Evolutionary conservation across 2,888 invertebrate genomes (phyloP).

Genomic region (Syritta pipiens): DNA sequence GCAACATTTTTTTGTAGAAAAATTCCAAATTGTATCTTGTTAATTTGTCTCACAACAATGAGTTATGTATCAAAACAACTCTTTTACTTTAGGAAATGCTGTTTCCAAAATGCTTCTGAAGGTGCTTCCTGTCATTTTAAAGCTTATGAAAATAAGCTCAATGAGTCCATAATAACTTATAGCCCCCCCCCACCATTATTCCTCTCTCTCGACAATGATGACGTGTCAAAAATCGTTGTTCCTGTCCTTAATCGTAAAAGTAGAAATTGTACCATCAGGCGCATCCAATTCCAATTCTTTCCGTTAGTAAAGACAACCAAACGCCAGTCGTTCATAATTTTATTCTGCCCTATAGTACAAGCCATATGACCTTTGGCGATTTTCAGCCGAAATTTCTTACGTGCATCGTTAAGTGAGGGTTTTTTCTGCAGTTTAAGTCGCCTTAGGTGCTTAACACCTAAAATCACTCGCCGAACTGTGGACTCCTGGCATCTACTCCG

Average conservation of each 20-base stretch:
- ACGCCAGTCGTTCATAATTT: background rate
- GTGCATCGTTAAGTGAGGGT: background rate
- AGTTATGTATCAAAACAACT: constrained; percentile 47
- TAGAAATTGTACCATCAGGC: background rate
- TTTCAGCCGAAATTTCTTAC: background rate
- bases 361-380: background rate
- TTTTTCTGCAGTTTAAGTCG: background rate
- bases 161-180: constrained; percentile 44
- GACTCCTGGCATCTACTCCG: constrained; percentile 1
- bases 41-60: too few species aligned
- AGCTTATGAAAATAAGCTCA: constrained; percentile 18
- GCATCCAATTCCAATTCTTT: background rate
- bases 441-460: background rate
- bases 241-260: background rate
- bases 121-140: constrained; percentile 20
- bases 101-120: constrained; percentile 26
- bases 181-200: constrained; percentile 38
- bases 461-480: constrained; percentile 1
- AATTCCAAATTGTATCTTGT: too few species aligned
- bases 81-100: constrained; percentile 38
- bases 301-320: background rate
- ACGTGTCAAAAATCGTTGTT: background rate
- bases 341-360: background rate
- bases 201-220: background rate
- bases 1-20: too few species aligned